phyloP scores from a whole-genome alignment of 64 coral and sea anemone genomes.

The Platygyra sinensis region DNA sequence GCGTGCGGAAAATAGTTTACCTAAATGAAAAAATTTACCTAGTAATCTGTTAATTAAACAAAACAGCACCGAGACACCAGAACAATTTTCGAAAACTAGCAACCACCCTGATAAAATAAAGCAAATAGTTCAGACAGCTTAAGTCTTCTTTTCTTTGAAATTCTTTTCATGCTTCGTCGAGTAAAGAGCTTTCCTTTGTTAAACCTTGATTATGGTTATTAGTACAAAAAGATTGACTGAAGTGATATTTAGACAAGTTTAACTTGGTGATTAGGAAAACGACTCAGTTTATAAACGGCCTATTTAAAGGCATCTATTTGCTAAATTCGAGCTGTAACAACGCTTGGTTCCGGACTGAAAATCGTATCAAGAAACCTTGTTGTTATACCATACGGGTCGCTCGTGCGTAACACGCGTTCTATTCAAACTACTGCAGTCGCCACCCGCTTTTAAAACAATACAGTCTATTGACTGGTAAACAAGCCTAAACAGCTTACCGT shows the following conservation, averaged over 20 bases:
- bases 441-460: not conserved
- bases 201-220: not conserved
- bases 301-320: not conserved
- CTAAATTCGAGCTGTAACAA: not conserved
- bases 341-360: not conserved
- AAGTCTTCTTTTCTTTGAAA: not conserved
- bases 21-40: not conserved
- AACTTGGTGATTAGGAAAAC: not conserved
- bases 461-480: not conserved
- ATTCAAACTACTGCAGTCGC: not conserved
- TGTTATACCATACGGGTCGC: not conserved
- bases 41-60: not conserved
- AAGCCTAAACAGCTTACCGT: not conserved
- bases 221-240: not conserved
- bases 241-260: not conserved
- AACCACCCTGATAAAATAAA: not conserved
- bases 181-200: not conserved
- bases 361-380: not conserved
- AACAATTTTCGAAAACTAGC: not conserved
- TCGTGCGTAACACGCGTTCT: not conserved
- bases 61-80: not conserved
- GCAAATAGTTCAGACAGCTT: not conserved
- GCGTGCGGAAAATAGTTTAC: not conserved
- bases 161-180: slow-evolving; percentile 3
- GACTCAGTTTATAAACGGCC: not conserved